Conservation (phyloP, 1,140 invertebrate species). For the Asobara japonica region DNA sequence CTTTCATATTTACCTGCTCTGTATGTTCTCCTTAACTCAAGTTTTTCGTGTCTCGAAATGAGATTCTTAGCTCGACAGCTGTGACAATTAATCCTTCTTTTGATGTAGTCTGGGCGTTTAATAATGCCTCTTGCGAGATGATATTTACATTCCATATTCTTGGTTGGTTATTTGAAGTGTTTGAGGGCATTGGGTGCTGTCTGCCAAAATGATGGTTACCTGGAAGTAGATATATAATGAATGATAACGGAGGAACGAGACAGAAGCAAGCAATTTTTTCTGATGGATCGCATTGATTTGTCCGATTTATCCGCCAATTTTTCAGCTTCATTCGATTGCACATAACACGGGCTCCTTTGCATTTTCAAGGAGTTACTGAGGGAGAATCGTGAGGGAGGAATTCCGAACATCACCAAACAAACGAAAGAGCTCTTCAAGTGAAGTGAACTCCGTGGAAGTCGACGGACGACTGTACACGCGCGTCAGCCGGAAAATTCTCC, state of each 20-base stretch:
- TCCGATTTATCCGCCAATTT: too few species aligned
- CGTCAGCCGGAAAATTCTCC: neutral
- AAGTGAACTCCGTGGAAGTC: neutral
- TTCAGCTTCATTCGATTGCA: too few species aligned
- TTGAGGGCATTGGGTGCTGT: neutral
- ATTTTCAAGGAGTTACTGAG: neutral
- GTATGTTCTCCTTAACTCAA: neutral
- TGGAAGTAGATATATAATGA: neutral
- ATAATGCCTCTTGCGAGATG: neutral
- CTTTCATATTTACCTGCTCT: conserved; percentile 1
- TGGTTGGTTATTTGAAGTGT: neutral
- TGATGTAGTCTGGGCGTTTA: neutral
- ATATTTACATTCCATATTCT: neutral
- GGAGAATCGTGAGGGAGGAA: too few species aligned
- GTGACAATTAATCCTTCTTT: neutral
- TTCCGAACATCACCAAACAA: too few species aligned
- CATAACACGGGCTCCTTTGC: too few species aligned
- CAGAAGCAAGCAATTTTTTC: too few species aligned
- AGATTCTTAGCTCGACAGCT: neutral
- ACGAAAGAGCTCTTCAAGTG: neutral
- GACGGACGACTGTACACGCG: neutral
- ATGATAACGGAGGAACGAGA: too few species aligned
- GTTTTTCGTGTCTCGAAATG: neutral
- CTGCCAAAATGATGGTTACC: neutral
- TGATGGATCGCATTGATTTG: too few species aligned